These are phyloP conservation scores for Pedionomus torquatus DNA, from an alignment of 2,113 vertebrate genomes.

Conservation along the genomic window DNA sequence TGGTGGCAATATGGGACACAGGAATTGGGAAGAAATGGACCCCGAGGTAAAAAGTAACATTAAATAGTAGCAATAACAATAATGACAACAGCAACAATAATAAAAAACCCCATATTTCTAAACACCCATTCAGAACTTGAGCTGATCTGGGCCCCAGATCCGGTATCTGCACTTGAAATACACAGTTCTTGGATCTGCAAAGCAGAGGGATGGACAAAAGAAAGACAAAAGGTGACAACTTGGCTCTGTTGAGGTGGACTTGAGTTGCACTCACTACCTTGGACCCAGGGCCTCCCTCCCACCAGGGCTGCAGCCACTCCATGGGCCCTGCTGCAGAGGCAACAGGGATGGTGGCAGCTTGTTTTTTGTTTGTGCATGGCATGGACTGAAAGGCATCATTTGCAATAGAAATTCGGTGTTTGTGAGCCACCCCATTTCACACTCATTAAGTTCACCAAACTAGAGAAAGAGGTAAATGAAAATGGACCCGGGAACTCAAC, in stretches of 20 bases:
- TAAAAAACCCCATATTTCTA: conserved; percentile 26
- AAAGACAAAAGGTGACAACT: not conserved
- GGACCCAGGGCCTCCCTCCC: not conserved
- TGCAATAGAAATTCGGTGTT: not conserved
- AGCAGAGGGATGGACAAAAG: not conserved
- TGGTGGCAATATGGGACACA: not conserved
- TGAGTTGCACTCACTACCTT: not conserved
- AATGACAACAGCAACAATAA: not conserved
- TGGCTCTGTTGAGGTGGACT: not conserved
- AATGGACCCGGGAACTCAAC: not conserved
- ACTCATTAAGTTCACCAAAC: not conserved
- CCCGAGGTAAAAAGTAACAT: conserved; percentile 50
- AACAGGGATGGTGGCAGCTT: not conserved
- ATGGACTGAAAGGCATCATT: not conserved
- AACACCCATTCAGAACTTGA: conserved; percentile 51
- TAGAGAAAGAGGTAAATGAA: not conserved
- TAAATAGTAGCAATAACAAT: conserved; percentile 58
- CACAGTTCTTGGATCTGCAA: not conserved
- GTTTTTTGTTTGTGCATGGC: not conserved
- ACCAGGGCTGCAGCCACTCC: not conserved
- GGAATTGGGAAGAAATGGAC: conserved; percentile 19
- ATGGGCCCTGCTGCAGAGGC: not conserved
- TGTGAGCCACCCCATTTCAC: not conserved
- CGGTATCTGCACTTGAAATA: conserved; percentile 8
- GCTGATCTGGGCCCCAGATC: conserved; percentile 35